These are phyloP conservation scores for Steinernema hermaphroditum DNA, from an alignment of 2,888 invertebrate genomes.

Conservation along the genomic window DNA sequence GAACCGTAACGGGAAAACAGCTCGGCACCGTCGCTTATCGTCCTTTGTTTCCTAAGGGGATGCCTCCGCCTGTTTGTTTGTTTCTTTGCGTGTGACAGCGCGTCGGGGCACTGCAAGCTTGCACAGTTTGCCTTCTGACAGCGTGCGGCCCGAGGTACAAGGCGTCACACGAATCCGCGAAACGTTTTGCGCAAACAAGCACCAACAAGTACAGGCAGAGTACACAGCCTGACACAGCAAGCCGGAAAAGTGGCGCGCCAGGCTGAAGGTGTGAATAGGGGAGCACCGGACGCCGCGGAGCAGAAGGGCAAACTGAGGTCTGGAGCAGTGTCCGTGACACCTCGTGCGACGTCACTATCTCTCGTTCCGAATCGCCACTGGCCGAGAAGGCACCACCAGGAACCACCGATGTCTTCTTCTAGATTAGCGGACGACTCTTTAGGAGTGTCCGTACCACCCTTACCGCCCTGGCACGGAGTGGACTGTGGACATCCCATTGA, in stretches of 20 bases:
- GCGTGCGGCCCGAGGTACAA: conserved; percentile 22
- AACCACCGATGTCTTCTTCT: conserved; percentile 9
- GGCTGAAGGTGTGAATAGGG: conserved; percentile 10
- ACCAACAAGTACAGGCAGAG: conserved; percentile 18
- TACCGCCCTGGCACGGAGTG: conserved; percentile 30
- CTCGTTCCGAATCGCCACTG: conserved; percentile 23
- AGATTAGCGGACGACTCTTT: conserved; percentile 15
- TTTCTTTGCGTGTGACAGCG: too few species aligned
- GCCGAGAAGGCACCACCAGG: conserved; percentile 26
- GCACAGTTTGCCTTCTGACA: neutral
- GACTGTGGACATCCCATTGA: conserved; percentile 11
- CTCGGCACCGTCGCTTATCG: neutral
- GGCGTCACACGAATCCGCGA: neutral
- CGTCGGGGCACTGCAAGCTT: too few species aligned
- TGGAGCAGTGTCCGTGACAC: conserved; percentile 25
- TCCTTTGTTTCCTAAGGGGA: neutral
- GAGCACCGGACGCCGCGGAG: neutral
- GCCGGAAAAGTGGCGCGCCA: neutral
- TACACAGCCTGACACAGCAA: conserved; percentile 3
- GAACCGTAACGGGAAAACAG: neutral
- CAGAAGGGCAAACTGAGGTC: neutral
- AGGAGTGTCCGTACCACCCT: too few species aligned
- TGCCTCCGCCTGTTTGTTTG: too few species aligned
- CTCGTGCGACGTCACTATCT: conserved; percentile 21
- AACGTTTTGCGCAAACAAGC: conserved; percentile 28